Conservation (phyloP, 2,797 vertebrate species). For the Pagetopsis macropterus region DNA sequence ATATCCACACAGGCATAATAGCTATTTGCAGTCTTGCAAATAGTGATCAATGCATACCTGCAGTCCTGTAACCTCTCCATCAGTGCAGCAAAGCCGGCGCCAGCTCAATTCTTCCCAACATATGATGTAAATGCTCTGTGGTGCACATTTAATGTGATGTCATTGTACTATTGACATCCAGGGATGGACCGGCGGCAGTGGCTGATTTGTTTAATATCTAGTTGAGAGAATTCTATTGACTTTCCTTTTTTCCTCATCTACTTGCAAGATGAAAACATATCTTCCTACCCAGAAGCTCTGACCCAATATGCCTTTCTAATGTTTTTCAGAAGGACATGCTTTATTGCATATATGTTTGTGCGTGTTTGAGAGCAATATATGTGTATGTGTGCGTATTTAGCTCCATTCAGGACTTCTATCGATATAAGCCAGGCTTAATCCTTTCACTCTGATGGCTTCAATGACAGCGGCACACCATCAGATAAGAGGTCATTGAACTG, state of each 20-base stretch:
- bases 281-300: slow-evolving; percentile 72
- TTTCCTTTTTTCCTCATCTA: slow-evolving; percentile 74
- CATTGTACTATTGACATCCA: slow-evolving; percentile 77
- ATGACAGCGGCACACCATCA: slow-evolving; percentile 83
- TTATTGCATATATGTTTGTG: slow-evolving; percentile 30
- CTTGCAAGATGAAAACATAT: slow-evolving; percentile 80
- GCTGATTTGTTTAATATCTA: slow-evolving; percentile 83
- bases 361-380: slow-evolving; percentile 45
- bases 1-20: slow-evolving; percentile 32
- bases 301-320: slow-evolving; percentile 77
- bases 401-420: slow-evolving; percentile 79
- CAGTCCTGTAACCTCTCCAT: slow-evolving; percentile 51
- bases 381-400: slow-evolving; percentile 62
- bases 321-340: slow-evolving; percentile 72
- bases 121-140: slow-evolving; percentile 68
- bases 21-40: slow-evolving; percentile 54
- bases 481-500: slow-evolving; percentile 87
- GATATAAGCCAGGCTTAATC: slow-evolving; percentile 83
- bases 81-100: slow-evolving; percentile 48
- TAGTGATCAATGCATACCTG: slow-evolving; percentile 52
- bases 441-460: slow-evolving; percentile 85
- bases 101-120: slow-evolving; percentile 36
- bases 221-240: slow-evolving; percentile 78
- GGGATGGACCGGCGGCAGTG: slow-evolving; percentile 60
- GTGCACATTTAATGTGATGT: slow-evolving; percentile 74